phyloP scores from a whole-genome alignment of 2,888 invertebrate genomes.

The Petrolisthes manimaculis region DNA sequence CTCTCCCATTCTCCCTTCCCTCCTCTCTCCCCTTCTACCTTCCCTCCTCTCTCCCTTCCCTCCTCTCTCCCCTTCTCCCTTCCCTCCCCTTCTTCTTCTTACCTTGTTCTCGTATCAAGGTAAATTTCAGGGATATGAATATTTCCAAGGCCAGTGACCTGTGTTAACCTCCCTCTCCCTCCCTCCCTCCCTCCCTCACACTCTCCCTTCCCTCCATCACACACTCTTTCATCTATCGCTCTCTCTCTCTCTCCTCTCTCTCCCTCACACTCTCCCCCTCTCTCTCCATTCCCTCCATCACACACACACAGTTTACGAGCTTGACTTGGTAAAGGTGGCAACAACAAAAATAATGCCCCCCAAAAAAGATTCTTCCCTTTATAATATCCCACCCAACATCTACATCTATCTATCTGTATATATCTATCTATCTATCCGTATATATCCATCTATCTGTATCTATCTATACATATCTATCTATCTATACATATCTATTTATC shows the following conservation, averaged over 20 bases:
- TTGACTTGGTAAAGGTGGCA: background rate
- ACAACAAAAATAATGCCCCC: constrained; percentile 2
- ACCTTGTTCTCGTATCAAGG: background rate
- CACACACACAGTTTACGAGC: background rate
- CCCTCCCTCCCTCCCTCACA: background rate
- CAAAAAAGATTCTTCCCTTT: background rate
- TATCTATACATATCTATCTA: no score
- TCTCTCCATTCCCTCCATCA: background rate
- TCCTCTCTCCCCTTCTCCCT: no score
- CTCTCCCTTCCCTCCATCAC: background rate
- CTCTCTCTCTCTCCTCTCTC: background rate
- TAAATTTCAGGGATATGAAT: background rate
- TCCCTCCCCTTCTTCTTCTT: no score
- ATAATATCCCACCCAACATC: background rate
- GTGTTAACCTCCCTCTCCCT: background rate
- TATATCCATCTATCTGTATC: no score
- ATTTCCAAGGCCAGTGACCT: background rate
- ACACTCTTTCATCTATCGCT: background rate
- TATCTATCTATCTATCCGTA: no score
- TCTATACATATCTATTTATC: no score
- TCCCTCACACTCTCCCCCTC: background rate
- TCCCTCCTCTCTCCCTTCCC: no score
- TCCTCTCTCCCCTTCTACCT: no score
- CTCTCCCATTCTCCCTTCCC: no score
- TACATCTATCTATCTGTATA: no score